Conservation (phyloP, 1,140 invertebrate species). For the Rhyzopertha dominica region DNA sequence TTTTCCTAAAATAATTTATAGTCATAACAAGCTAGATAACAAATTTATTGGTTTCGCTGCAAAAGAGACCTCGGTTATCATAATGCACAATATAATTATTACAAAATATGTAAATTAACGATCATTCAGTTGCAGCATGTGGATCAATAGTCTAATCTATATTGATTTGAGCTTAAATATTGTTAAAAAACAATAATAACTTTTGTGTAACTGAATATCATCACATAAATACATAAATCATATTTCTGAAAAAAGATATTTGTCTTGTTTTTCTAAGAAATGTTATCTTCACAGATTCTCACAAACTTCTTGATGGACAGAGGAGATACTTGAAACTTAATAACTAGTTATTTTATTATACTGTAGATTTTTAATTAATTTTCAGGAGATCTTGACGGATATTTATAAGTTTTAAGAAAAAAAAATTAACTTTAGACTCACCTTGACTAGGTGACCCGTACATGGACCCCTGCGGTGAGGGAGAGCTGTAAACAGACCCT, state of each 20-base stretch:
- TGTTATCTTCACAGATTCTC: neutral
- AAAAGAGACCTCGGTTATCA: no score
- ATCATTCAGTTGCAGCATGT: conserved; percentile 10
- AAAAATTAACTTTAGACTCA: conserved; percentile 17
- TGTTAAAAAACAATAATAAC: no score
- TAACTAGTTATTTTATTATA: neutral
- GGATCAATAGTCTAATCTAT: conserved; percentile 11
- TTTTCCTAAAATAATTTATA: no score
- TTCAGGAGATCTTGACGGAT: conserved; percentile 3
- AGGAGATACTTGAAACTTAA: neutral
- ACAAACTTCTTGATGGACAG: neutral
- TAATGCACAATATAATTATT: no score
- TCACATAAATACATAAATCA: no score
- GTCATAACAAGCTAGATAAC: no score
- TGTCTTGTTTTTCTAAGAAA: conserved; percentile 19
- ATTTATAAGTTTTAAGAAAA: neutral
- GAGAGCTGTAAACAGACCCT: conserved; percentile 40
- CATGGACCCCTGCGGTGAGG: conserved; percentile 41
- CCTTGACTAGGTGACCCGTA: conserved; percentile 45
- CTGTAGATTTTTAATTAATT: conserved; percentile 1
- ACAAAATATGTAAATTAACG: no score
- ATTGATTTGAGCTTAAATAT: no score
- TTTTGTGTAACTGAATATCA: no score
- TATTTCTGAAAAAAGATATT: conserved; percentile 30
- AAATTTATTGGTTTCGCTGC: no score